Conservation (phyloP, 2,113 vertebrate genomes). For the Hydrochoerus hydrochaeris region DNA sequence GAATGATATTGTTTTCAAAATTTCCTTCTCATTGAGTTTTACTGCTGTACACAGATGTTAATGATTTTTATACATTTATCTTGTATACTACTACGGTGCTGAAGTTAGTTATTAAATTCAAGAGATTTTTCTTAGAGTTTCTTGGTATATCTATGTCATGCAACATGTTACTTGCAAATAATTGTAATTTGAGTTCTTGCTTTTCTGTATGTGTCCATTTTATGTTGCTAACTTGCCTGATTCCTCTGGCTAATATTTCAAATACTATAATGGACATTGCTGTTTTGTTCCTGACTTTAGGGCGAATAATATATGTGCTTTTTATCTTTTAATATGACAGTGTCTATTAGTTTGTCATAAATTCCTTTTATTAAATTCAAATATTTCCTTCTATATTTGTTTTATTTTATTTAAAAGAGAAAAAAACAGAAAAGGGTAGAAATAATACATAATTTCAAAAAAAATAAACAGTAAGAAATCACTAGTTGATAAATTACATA, state of each 20-base stretch:
- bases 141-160: background rate
- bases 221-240: background rate
- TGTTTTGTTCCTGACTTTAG: background rate
- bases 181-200: background rate
- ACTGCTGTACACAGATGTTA: background rate
- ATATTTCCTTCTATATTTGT: background rate
- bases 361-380: background rate
- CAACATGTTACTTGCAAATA: background rate
- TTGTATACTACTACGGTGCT: background rate
- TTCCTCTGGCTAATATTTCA: background rate
- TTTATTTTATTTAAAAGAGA: too few species aligned
- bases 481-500: too few species aligned
- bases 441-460: too few species aligned
- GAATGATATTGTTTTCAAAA: background rate
- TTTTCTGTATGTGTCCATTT: background rate
- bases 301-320: background rate
- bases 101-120: background rate
- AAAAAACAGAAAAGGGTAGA: too few species aligned
- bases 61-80: background rate
- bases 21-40: background rate
- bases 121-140: background rate
- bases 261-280: background rate
- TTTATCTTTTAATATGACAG: background rate
- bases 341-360: background rate
- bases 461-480: too few species aligned